These are phyloP conservation scores for Tapirus indicus DNA, from an alignment of 2,797 vertebrate genomes.

Conservation along the genomic window DNA sequence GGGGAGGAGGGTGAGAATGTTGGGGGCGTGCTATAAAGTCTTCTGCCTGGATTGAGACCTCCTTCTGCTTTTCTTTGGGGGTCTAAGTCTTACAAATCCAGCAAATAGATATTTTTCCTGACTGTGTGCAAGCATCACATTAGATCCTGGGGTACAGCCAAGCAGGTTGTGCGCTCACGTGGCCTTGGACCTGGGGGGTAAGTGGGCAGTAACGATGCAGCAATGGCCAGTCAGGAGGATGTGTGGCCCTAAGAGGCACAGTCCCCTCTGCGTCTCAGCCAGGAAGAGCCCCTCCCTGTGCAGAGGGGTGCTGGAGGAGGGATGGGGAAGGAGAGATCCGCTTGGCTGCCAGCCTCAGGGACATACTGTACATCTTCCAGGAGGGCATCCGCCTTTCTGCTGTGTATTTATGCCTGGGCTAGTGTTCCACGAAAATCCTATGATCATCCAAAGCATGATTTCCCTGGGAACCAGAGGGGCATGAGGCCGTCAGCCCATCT, in stretches of 20 bases:
- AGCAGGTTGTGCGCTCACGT: not conserved
- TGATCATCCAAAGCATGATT: slow-evolving; percentile 30
- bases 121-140: not conserved
- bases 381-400: not conserved
- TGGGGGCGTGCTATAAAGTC: not conserved
- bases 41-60: not conserved
- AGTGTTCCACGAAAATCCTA: not conserved
- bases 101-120: not conserved
- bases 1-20: rapidly evolving
- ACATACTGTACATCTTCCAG: not conserved
- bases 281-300: not conserved
- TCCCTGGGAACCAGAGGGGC: slow-evolving; percentile 44
- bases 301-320: not conserved
- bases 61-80: not conserved
- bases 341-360: not conserved
- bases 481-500: not conserved
- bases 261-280: not conserved
- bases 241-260: rapidly evolving
- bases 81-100: not conserved
- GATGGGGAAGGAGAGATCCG: not conserved
- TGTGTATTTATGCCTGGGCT: slow-evolving; percentile 45
- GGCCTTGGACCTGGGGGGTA: not conserved
- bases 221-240: rapidly evolving
- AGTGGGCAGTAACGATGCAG: rapidly evolving
- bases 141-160: not conserved